Evolutionary conservation across 2,113 vertebrate species (phyloP), one percentile per base, ranked within the genome.

Genomic region (Rallus limicola): DNA sequence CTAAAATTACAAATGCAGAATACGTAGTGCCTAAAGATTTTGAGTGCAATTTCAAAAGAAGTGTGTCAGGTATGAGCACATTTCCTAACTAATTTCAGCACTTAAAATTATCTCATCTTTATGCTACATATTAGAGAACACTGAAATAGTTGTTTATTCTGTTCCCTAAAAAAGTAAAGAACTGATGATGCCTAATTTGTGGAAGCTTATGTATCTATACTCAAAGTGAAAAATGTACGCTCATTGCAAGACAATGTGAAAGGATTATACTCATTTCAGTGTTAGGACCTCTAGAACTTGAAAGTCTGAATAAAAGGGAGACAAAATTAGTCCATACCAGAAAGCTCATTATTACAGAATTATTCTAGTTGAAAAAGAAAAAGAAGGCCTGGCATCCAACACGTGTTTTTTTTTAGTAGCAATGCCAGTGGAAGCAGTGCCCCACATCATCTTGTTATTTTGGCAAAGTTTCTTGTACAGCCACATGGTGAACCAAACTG

Each of bases 261-360:
- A 84, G 16, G 33, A 34, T 55, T 82, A 12, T 25, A 83, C 7
- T 2, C 11, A 76, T 69, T 94, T 72, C n/a, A 83, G 46, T 74
- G 64, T 63, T 65, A 42, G 24, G 56, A 48, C 14, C 62, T 94
- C 87, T 87, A 69, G 42, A 79, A 60, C 18, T 42, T 82, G 23
- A 87, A 38, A 72, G 89, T 87, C 31, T 92, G 70, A 89, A 72
- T 81, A 62, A 94, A 86, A 33, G 13, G 18, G 64, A 82, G 81
- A 72, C 46, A 84, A 94, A 96, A 96, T 74, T 23, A 76, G 40
- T 63, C 63, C 56, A 21, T 64, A 82, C 9, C 80, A 69, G 46
- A 96, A 82, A 92, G 26, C 24, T 92, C 55, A 7, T 59, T 91
- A 97, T 82, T 88, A 94, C 11, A 46, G 63, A 94, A 95, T 94